A percentile compares a stretch with the other conserved stretches of the same genome.
phyloP scores from a whole-genome alignment of 2,888 invertebrate species.

The Syrista parreyssii region DNA sequence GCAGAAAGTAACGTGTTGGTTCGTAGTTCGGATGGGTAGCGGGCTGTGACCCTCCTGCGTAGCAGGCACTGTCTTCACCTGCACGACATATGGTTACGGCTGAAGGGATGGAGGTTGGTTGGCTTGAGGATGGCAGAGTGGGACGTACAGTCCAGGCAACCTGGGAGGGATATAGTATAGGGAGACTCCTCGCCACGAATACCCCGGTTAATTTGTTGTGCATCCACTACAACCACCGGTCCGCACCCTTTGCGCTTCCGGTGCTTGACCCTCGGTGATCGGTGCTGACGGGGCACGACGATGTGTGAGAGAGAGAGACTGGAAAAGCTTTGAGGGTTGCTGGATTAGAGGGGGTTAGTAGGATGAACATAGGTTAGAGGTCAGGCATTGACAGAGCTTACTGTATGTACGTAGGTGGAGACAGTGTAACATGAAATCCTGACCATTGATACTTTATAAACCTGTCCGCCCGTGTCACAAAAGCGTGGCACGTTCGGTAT shows the following conservation, averaged over 20 bases:
- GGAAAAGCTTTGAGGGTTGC: neutral
- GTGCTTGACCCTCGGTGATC: conserved; percentile 53
- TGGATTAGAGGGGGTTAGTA: neutral
- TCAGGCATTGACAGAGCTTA: conserved; percentile 48
- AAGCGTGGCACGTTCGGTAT: neutral
- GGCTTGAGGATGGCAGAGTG: conserved; percentile 32
- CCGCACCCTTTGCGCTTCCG: conserved; percentile 50
- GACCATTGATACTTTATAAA: neutral
- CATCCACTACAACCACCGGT: conserved; percentile 45
- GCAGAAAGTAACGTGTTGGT: neutral
- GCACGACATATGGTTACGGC: conserved; percentile 57
- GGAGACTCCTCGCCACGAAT: conserved; percentile 14
- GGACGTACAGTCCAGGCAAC: conserved; percentile 1
- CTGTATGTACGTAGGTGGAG: neutral
- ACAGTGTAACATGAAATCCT: neutral
- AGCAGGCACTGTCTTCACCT: conserved; percentile 52
- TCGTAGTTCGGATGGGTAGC: neutral
- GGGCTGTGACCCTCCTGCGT: conserved; percentile 8
- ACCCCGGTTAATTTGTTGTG: conserved; percentile 54
- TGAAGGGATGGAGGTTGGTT: conserved; percentile 46
- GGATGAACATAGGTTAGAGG: conserved; percentile 18
- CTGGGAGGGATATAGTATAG: neutral
- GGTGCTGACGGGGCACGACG: conserved; percentile 31
- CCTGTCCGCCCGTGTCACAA: neutral
- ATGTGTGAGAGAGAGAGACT: neutral